Percentiles rank a stretch among this genome's conserved stretches.
These are phyloP conservation scores for Mythimna impura DNA, from an alignment of 2,888 invertebrate species.

Conservation along the genomic window DNA sequence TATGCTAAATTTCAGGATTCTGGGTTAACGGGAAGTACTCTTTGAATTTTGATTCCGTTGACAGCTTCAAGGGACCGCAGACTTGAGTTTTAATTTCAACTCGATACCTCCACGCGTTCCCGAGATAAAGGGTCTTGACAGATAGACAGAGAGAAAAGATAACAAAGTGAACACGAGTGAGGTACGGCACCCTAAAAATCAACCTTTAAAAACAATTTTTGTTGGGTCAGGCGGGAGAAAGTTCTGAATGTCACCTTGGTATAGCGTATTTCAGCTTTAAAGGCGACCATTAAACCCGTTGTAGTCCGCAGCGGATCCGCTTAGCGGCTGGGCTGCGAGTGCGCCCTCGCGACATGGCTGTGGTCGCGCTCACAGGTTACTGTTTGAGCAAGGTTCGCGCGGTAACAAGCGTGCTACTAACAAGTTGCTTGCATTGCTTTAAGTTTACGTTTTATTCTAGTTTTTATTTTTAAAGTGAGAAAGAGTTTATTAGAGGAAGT, in stretches of 20 bases:
- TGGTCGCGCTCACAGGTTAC: not conserved
- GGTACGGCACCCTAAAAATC: no score
- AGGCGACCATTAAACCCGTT: constrained; percentile 31
- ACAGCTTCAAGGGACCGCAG: no score
- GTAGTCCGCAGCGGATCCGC: constrained; percentile 16
- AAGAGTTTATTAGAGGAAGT: no score
- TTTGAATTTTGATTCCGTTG: no score
- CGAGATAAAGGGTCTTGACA: no score
- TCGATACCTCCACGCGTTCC: no score
- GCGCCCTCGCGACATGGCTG: not conserved
- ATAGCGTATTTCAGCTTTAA: constrained; percentile 14
- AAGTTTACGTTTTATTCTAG: constrained; percentile 8
- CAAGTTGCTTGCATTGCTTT: constrained; percentile 12
- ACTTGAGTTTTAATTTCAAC: no score
- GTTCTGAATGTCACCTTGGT: constrained; percentile 38
- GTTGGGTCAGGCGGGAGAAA: constrained; percentile 28
- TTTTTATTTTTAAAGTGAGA: not conserved
- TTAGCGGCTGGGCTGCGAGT: constrained; percentile 21
- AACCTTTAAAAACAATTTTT: constrained; percentile 8
- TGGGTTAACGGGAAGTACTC: no score
- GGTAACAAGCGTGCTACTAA: constrained; percentile 24
- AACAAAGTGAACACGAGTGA: no score
- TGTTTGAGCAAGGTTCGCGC: not conserved
- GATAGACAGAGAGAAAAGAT: no score
- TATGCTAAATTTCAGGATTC: no score